Evolutionary conservation across 2,888 invertebrate genomes (phyloP), one percentile per base, ranked within the genome.

Genomic region (Tortricodes alternella): DNA sequence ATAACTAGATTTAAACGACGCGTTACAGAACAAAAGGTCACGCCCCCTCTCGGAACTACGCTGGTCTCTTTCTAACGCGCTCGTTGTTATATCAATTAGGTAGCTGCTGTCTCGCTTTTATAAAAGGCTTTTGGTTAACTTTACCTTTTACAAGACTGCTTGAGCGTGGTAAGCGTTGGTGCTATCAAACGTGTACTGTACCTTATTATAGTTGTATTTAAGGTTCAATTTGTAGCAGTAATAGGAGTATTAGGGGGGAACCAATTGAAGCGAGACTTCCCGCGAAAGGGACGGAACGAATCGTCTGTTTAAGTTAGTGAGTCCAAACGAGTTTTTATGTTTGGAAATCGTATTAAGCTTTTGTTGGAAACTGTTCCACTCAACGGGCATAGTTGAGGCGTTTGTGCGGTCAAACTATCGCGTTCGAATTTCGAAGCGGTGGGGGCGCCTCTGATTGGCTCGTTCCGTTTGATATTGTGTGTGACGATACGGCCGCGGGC

Each of bases 281-380:
- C 63, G 59, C 61, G 86, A 88, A 77, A 83, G 81, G 74, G 89
- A 89, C 73, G 76, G 83, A 78, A 74, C 78, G 78, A 82, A 78
- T 78, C 77, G 80, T 85, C 80, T 77, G 85, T 82, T 86, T 83
- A 88, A 88, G 86, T 89, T 89, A 86, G 86, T 85, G 83, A 85
- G 83, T 84, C 84, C 84, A 85, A 89, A 89, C 89, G 88, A 87
- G 90, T 90, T 90, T 89, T 90, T 90, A 87, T 89, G 89, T 89
- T 90, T 83, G 87, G 87, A 89, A 90, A 90, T 90, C 88, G 89
- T 87, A 90, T 89, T 90, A 90, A 88, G 89, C 89, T 90, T 89
- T 90, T 90, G 90, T 90, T 88, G 85, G 89, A 79, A 89, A 89
- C 85, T 88, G 90, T 89, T 85, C 82, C 86, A 89, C 83, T 90